Evolutionary conservation across 1,140 invertebrate genomes (phyloP), one percentile per base, ranked within the genome.

Genomic region (Cydia fagiglandana): DNA sequence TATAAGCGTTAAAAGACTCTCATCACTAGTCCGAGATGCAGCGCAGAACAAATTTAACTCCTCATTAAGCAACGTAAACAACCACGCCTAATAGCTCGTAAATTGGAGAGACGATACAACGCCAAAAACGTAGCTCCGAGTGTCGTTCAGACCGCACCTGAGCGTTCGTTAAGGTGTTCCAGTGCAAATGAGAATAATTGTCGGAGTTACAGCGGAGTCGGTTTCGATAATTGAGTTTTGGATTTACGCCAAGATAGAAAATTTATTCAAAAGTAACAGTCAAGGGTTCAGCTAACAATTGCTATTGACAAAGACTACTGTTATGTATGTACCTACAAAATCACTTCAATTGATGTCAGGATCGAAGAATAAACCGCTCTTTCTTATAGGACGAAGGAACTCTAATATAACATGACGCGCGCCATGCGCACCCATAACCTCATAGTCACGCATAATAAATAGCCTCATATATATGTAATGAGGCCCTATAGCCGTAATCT

Each of bases 161-260:
- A 82, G 76, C 79, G 80, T 81, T 89, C 86, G 87, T 89, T 90
- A 87, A 87, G 87, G 86, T 87, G 84, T 86, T 41, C 64, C 17
- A 79, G 82, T 81, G 73, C 85, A 85, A 86, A 88, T 89, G 88
- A 87, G 86, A 89, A 87, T 92, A 88, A 88, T 89, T 88, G 83
- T 79, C 74, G 74, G 83, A 87, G 82, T 83, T 85, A 80, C 78
- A 41, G 68, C 34, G 78, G 80, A 85, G 80, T 83, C 83, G 78
- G 75, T 85, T 84, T 83, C 83, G 82, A 86, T 89, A 90, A 91
- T 88, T 91, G 89, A 88, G 83, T 86, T 88, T 85, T 88, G 88
- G 86, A 86, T 81, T 80, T 78, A 45, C 73, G 88, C 87, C 88
- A 91, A 86, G 77, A 86, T 76, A 17, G 73, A 81, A 79, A 77